These are phyloP conservation scores for Smutsia temminckii DNA, from an alignment of 2,797 vertebrate genomes.

Conservation along the genomic window DNA sequence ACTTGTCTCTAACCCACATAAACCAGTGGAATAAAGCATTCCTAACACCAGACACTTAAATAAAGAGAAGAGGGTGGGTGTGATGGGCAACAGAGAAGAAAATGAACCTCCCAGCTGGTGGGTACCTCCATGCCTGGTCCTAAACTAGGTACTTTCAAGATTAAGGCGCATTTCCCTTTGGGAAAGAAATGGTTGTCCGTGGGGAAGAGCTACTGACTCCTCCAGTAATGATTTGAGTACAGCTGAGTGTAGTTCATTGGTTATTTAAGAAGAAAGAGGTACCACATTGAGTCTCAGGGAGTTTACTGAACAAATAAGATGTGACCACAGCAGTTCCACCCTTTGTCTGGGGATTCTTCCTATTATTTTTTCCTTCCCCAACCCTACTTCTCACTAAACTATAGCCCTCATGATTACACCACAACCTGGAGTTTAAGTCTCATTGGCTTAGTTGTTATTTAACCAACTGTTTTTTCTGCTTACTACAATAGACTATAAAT, in stretches of 20 bases:
- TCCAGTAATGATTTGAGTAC: background rate
- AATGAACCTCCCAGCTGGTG: background rate
- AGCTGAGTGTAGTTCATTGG: background rate
- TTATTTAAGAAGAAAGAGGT: constrained; percentile 19
- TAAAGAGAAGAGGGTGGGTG: background rate
- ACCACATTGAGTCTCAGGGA: background rate
- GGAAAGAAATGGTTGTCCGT: background rate
- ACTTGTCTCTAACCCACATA: background rate
- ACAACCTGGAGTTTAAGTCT: background rate
- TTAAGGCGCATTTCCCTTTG: background rate
- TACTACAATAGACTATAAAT: background rate
- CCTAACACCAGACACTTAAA: background rate
- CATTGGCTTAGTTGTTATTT: background rate
- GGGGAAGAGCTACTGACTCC: background rate
- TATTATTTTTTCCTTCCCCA: background rate
- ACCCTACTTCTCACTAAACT: background rate
- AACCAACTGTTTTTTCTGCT: background rate
- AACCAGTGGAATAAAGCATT: background rate
- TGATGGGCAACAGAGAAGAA: background rate
- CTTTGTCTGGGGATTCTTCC: background rate
- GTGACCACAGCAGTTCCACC: background rate
- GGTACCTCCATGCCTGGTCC: background rate
- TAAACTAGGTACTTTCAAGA: background rate
- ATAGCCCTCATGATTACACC: background rate
- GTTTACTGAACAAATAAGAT: background rate